Conservation (phyloP, 92 coral and sea anemone species). For the Epizoanthus rinbou region DNA sequence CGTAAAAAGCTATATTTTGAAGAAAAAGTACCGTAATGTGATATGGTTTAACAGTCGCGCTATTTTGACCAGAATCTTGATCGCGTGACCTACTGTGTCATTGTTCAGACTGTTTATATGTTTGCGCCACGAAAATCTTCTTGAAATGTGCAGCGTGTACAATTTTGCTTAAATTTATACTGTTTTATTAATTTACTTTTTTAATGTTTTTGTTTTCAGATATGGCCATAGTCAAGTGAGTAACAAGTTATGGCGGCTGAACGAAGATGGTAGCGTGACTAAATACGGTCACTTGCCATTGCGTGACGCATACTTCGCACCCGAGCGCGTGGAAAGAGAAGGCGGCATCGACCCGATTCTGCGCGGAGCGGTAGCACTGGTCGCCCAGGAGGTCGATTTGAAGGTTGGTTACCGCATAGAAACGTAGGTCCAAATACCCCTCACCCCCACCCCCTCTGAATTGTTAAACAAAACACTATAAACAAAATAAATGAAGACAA, state of each 20-base stretch:
- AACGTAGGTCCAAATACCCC: background rate
- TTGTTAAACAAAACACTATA: too few relatives aligned
- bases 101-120: too few relatives aligned
- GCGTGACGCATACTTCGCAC: constrained; percentile 90
- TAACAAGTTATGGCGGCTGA: constrained; percentile 72
- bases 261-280: constrained; percentile 72
- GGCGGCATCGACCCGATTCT: constrained; percentile 92
- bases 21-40: too few relatives aligned
- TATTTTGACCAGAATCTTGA: too few relatives aligned
- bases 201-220: constrained; percentile 35
- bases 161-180: background rate
- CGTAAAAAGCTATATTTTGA: too few relatives aligned
- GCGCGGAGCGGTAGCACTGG: constrained; percentile 75
- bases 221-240: constrained; percentile 94
- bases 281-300: constrained; percentile 81
- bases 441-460: too few relatives aligned
- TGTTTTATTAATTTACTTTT: background rate
- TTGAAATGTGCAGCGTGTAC: too few relatives aligned
- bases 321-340: constrained; percentile 84
- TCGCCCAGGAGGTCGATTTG: constrained; percentile 88
- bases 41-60: too few relatives aligned
- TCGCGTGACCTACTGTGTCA: too few relatives aligned
- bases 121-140: too few relatives aligned
- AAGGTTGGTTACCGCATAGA: constrained; percentile 53
- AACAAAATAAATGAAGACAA: too few relatives aligned